Percentiles rank a stretch among this genome's conserved stretches.
Evolutionary conservation across 1,140 invertebrate species (phyloP).

Genomic region (Meteorus sp.): DNA sequence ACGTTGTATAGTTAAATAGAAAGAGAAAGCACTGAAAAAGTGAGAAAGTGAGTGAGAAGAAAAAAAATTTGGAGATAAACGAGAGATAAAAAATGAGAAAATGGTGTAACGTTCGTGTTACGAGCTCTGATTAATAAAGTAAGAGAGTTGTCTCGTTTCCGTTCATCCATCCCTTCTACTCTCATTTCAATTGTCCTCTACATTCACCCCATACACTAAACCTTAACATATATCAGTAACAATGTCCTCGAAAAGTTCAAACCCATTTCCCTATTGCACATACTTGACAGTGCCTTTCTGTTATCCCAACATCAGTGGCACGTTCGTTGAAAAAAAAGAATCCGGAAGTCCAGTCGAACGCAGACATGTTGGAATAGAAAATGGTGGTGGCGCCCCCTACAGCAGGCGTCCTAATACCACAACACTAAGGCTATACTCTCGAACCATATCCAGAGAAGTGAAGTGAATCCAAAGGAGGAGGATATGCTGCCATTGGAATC

Average conservation of each 20-base stretch:
- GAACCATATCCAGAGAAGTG: too few relatives aligned
- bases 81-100: neutral
- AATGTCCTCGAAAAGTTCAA: too few relatives aligned
- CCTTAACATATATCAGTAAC: neutral
- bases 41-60: neutral
- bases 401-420: neutral
- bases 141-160: constrained; percentile 20
- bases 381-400: neutral
- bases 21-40: neutral
- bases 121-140: constrained; percentile 36
- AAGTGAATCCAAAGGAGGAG: constrained; percentile 41
- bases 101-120: too few relatives aligned
- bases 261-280: too few relatives aligned
- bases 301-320: too few relatives aligned
- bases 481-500: constrained; percentile 45
- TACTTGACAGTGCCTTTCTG: too few relatives aligned
- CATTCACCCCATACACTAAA: too few relatives aligned
- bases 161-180: neutral
- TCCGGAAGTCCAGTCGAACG: too few relatives aligned
- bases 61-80: neutral
- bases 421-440: constrained; percentile 15
- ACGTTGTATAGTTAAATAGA: neutral
- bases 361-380: too few relatives aligned
- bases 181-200: neutral
- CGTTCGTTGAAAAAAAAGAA: too few relatives aligned